Percentiles rank a stretch among this genome's conserved stretches.
Conservation (phyloP, 23 tunicate species). For the Styela clava region DNA sequence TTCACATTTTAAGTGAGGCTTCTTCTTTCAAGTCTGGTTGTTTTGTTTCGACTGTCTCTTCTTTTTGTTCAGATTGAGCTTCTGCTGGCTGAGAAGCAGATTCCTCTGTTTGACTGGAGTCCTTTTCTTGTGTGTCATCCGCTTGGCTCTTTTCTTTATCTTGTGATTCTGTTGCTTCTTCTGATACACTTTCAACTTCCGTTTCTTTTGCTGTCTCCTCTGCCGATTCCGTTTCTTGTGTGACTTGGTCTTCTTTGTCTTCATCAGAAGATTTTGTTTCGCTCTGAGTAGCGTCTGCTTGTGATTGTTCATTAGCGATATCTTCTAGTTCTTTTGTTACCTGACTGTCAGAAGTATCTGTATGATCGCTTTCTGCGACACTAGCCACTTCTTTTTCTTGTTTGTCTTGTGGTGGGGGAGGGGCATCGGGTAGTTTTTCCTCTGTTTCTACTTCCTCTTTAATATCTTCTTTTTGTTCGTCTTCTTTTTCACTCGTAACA, state of each 20-base stretch:
- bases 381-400: not conserved
- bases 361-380: constrained; percentile 17
- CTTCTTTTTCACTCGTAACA: not conserved
- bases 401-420: not conserved
- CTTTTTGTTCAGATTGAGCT: not conserved
- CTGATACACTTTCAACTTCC: not conserved
- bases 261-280: not conserved
- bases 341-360: constrained; percentile 30
- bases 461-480: not conserved
- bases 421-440: constrained; percentile 16
- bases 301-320: constrained; percentile 22
- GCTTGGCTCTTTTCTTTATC: not conserved
- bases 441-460: not conserved
- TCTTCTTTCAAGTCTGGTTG: not conserved
- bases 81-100: not conserved
- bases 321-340: constrained; percentile 28
- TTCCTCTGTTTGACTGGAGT: not conserved
- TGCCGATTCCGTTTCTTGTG: not conserved
- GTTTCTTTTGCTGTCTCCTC: not conserved
- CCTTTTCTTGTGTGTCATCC: not conserved
- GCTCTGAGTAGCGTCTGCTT: not conserved
- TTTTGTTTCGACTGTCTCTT: not conserved
- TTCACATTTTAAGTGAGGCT: not conserved
- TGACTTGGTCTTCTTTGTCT: not conserved
- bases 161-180: not conserved